Conservation (phyloP, 1,140 invertebrate genomes). For the Ditylenchus dipsaci region DNA sequence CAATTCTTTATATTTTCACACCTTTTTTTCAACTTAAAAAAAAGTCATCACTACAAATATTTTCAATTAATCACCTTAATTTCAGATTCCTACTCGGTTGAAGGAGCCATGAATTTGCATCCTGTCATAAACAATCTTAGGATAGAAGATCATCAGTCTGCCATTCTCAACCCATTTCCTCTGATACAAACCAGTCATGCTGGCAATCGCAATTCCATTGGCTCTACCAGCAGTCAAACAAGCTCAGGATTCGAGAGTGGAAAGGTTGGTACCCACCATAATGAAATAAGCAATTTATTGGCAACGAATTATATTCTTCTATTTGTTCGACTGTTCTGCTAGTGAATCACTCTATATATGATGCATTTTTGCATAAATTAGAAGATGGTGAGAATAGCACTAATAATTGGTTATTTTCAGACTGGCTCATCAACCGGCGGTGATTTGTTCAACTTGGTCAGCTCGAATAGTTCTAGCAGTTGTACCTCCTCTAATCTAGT, state of each 20-base stretch:
- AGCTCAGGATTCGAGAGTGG: slow-evolving; percentile 42
- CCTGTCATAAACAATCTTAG: not conserved
- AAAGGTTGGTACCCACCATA: slow-evolving; percentile 33
- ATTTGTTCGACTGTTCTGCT: not conserved
- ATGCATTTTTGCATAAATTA: no score
- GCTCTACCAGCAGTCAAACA: slow-evolving; percentile 30
- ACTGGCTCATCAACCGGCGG: not conserved
- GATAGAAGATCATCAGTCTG: not conserved
- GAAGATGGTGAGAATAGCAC: not conserved
- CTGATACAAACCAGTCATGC: not conserved
- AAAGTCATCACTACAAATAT: no score
- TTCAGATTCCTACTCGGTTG: no score
- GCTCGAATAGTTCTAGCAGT: slow-evolving; percentile 21
- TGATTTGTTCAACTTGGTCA: slow-evolving; percentile 18
- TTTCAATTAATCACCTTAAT: no score
- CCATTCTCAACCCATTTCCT: no score
- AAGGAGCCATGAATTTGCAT: not conserved
- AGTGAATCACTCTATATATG: not conserved
- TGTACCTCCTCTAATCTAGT: slow-evolving; percentile 14
- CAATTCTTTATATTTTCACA: no score
- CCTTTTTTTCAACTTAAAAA: no score
- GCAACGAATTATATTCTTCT: no score
- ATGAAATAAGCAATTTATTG: no score
- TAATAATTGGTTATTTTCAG: not conserved
- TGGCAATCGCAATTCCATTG: slow-evolving; percentile 39